phyloP scores from a whole-genome alignment of 1,140 invertebrate species.

The Drosophila oshimai region DNA sequence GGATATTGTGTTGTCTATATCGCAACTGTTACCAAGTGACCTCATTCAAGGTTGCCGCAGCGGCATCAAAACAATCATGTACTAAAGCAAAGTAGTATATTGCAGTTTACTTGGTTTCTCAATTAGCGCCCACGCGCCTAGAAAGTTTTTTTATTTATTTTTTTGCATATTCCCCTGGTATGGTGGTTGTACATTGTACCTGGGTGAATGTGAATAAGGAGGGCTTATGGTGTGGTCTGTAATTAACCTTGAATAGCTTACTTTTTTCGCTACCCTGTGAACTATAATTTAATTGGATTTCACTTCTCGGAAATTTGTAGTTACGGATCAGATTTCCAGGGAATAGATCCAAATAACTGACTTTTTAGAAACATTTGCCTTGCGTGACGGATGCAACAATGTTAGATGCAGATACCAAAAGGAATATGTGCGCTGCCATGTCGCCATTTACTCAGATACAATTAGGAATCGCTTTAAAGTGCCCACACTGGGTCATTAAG shows the following conservation, averaged over 20 bases:
- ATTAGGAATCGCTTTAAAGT: slow-evolving; percentile 40
- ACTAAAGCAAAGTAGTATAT: slow-evolving; percentile 12
- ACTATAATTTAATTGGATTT: slow-evolving; percentile 36
- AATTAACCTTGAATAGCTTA: slow-evolving; percentile 42
- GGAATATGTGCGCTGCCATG: slow-evolving; percentile 18
- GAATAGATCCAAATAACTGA: slow-evolving; percentile 19
- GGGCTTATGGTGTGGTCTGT: slow-evolving; percentile 28
- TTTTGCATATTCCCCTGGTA: slow-evolving; percentile 24
- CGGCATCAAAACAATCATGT: background rate
- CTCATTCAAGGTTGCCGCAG: slow-evolving; percentile 56
- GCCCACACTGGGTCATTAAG: slow-evolving; percentile 28
- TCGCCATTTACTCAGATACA: slow-evolving; percentile 17
- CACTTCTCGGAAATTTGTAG: slow-evolving; percentile 31
- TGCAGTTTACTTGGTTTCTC: slow-evolving; percentile 39
- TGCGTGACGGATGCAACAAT: slow-evolving; percentile 40
- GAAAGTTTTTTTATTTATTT: background rate
- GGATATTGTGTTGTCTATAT: slow-evolving; percentile 27
- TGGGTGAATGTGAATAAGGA: slow-evolving; percentile 8
- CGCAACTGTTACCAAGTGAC: slow-evolving; percentile 54
- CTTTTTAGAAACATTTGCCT: slow-evolving; percentile 14
- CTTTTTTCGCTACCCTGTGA: slow-evolving; percentile 9
- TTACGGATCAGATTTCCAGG: slow-evolving; percentile 28
- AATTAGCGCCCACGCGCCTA: slow-evolving; percentile 48
- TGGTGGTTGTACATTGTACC: no score
- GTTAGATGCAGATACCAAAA: slow-evolving; percentile 26